These are phyloP conservation scores for Calameuta pallipes DNA, from an alignment of 2,888 invertebrate genomes.

Conservation along the genomic window DNA sequence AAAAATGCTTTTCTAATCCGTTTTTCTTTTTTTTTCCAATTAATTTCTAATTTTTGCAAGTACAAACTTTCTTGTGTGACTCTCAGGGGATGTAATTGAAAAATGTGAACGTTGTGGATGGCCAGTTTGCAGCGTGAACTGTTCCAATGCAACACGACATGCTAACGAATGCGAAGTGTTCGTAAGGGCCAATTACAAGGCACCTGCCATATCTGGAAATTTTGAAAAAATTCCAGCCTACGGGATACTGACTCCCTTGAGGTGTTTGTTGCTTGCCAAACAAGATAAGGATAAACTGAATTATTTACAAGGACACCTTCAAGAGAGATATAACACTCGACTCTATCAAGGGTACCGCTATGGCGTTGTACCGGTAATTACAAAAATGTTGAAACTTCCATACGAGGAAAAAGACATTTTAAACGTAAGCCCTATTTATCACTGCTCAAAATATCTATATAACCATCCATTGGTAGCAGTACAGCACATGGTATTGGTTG, in stretches of 20 bases:
- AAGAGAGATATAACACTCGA: slow-evolving; percentile 72
- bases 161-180: slow-evolving; percentile 74
- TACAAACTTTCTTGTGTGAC: slow-evolving; percentile 21
- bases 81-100: slow-evolving; percentile 63
- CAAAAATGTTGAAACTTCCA: slow-evolving; percentile 70
- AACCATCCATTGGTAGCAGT: neutral
- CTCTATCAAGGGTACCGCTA: slow-evolving; percentile 72
- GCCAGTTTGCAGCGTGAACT: slow-evolving; percentile 79
- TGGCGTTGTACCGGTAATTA: slow-evolving; percentile 73
- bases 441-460: slow-evolving; percentile 22
- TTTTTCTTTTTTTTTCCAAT: neutral
- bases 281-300: slow-evolving; percentile 69
- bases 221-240: slow-evolving; percentile 73
- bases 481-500: neutral
- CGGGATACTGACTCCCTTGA: slow-evolving; percentile 75
- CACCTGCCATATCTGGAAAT: slow-evolving; percentile 57
- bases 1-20: neutral
- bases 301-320: slow-evolving; percentile 72
- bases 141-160: slow-evolving; percentile 71
- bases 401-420: slow-evolving; percentile 72
- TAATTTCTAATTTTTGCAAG: neutral
- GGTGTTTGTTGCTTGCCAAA: slow-evolving; percentile 73
- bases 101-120: slow-evolving; percentile 80
- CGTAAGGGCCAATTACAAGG: slow-evolving; percentile 70
- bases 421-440: slow-evolving; percentile 63